A percentile compares a stretch with the other conserved stretches of the same genome.
Evolutionary conservation across 2,113 vertebrate species (phyloP).

Genomic region (Lagopus muta): DNA sequence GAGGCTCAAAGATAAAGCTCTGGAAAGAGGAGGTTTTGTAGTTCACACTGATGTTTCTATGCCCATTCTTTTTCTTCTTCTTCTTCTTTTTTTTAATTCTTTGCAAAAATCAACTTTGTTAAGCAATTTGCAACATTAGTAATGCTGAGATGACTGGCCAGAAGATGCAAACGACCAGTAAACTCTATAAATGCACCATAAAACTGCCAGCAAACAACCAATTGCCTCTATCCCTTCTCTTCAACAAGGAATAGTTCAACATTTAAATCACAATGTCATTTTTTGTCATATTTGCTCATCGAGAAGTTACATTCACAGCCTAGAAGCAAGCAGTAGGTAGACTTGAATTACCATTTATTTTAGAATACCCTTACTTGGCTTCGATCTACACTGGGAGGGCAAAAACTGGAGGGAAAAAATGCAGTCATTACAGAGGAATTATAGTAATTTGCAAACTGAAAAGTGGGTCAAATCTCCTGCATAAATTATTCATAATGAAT

Average conservation of each 20-base stretch:
- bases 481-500: constrained; percentile 55
- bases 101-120: background rate
- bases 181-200: background rate
- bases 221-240: background rate
- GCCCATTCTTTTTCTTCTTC: background rate
- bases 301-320: background rate
- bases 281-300: background rate
- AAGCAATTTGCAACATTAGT: background rate
- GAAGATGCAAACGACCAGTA: background rate
- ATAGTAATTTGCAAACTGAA: constrained; percentile 37
- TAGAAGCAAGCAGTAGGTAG: background rate
- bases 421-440: background rate
- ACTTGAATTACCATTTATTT: constrained; percentile 19
- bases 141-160: background rate
- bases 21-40: background rate
- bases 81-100: background rate
- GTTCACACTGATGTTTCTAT: background rate
- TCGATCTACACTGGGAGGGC: background rate
- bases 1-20: background rate
- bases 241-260: background rate
- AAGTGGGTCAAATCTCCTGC: constrained; percentile 42
- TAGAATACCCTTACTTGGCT: background rate
- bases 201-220: background rate
- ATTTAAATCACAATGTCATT: background rate
- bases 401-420: constrained; percentile 26